These are phyloP conservation scores for Amblyornis subalaris DNA, from an alignment of 2,113 vertebrate species.

Conservation along the genomic window DNA sequence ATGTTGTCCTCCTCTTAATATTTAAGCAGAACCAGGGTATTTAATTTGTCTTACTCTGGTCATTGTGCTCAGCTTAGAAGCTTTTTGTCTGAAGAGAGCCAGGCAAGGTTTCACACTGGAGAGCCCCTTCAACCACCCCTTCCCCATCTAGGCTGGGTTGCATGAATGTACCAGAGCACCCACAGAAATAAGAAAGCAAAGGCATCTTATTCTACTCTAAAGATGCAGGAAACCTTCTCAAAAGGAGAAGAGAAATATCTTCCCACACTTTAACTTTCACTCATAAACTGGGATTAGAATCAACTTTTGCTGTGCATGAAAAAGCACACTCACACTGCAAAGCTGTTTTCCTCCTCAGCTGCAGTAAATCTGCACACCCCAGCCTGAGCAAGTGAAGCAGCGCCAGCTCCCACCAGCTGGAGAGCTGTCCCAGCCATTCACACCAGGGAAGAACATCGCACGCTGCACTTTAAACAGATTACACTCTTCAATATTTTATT, in stretches of 20 bases:
- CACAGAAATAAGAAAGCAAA: neutral
- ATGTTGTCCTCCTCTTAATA: neutral
- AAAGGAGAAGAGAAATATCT: neutral
- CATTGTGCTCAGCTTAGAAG: neutral
- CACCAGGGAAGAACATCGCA: neutral
- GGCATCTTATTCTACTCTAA: neutral
- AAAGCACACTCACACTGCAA: neutral
- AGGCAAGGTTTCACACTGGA: neutral
- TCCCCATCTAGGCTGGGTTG: neutral
- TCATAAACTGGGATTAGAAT: neutral
- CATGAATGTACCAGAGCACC: accelerated
- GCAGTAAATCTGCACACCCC: neutral
- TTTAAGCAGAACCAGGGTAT: neutral
- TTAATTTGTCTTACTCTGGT: neutral
- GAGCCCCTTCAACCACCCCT: neutral
- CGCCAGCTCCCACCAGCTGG: constrained; percentile 18
- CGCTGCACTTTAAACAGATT: neutral
- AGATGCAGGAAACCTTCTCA: neutral
- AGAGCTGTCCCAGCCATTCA: neutral
- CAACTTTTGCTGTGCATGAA: neutral
- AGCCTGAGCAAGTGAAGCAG: neutral
- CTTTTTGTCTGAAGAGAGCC: neutral
- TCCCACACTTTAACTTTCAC: neutral
- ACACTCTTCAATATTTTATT: neutral
- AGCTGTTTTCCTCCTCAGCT: neutral